Base-by-base conservation (phyloP, 2,888 invertebrate genomes). In the Galeruca laticollis region DNA sequence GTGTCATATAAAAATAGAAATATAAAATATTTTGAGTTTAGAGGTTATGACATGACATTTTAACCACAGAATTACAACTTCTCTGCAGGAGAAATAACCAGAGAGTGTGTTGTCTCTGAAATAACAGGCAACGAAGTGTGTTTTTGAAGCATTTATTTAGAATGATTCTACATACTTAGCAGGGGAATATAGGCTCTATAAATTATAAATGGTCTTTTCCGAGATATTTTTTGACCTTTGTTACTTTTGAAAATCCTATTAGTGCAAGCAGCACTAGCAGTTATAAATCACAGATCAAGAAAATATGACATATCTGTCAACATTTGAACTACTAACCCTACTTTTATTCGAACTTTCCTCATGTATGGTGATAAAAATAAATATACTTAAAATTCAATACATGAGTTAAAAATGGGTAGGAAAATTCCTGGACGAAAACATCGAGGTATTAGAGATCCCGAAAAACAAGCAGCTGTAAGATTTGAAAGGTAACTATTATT, bases 361-460 rank as follows among this genome's bases (percentile, higher is more conserved):
- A 26, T 52, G 52, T 51, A 9, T 11, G 21, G 20, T 11, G 51
- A 21, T 21, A 13, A 21, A 26, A 18, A 13, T 26, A 6, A 26
- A 26, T 11, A 11, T 13, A 18, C 3, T 5, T 59, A 20, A 9
- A 0, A 20, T 20, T 37, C 15, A 31, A 33, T 37, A 18, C 57
- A 21, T 56, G 26, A 37, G 2, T 52, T 60, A 13, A 60, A 83
- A 83, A 92, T 92, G 91, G 90, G 91, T 57, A 86, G 94, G 59
- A 94, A 94, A 89, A 94, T 94, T 81, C 94, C 94, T 31, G 92
- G 92, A 31, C 91, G 92, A 77, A 94, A 94, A 83, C 94, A 94
- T 80, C 89, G 89, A 73, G 93, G 93, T 21, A 88, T 94, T 1
- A 92, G 92, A 81, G 94, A 95, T 86, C 94, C 94, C 1, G 83